Evolutionary conservation across 2,888 invertebrate genomes (phyloP).

Genomic region (Argynnis bischoffii): DNA sequence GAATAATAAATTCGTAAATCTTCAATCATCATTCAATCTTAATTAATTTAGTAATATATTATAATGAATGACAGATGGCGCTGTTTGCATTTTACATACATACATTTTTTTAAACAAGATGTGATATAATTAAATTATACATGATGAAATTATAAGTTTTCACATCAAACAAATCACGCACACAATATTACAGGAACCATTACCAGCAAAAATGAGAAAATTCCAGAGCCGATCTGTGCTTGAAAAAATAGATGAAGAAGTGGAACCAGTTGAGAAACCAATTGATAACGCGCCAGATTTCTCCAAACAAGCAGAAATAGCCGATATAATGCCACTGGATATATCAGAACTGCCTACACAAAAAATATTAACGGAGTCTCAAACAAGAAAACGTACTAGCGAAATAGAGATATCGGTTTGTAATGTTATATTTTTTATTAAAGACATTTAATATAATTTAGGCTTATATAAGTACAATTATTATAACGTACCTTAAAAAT

Average conservation of each 20-base stretch:
- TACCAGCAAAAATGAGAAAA: conserved; percentile 1
- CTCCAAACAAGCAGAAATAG: conserved; percentile 16
- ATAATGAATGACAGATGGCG: no score
- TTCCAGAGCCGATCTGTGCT: conserved; percentile 12
- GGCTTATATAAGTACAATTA: no score
- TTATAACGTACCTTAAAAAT: no score
- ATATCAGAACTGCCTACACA: conserved; percentile 61
- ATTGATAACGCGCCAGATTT: conserved; percentile 34
- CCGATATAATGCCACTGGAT: conserved; percentile 46
- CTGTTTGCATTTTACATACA: no score
- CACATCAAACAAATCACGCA: no score
- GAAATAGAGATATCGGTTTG: conserved; percentile 38
- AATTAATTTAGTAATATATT: no score
- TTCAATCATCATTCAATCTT: no score
- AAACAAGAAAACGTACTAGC: conserved; percentile 45
- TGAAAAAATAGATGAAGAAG: conserved; percentile 32
- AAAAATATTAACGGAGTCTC: conserved; percentile 50
- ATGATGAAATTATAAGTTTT: no score
- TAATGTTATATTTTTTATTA: conserved; percentile 30
- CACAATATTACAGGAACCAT: conserved; percentile 28
- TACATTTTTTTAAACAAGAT: no score
- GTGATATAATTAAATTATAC: no score
- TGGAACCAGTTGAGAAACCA: conserved; percentile 3
- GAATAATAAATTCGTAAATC: no score
- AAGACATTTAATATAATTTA: no score